Evolutionary conservation across 2,113 vertebrate genomes (phyloP).

Genomic region (Carollia perspicillata): DNA sequence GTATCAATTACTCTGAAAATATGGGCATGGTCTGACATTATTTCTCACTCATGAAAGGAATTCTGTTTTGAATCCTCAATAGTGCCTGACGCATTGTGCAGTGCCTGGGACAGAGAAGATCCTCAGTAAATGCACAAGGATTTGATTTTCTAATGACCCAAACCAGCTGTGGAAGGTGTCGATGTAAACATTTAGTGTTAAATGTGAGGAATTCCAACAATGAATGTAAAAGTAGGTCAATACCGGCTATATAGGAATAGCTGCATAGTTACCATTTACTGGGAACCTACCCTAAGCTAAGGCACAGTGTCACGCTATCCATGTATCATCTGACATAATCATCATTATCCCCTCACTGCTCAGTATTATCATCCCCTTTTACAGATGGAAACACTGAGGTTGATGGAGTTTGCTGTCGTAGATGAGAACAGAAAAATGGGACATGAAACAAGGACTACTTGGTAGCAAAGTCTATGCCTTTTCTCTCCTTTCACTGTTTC

Average conservation of each 20-base stretch:
- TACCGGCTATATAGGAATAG: accelerated
- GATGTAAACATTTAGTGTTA: neutral
- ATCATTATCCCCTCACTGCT: neutral
- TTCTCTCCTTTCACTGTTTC: neutral
- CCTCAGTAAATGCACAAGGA: neutral
- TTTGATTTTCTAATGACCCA: neutral
- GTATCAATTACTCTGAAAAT: neutral
- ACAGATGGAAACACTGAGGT: neutral
- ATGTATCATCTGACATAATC: neutral
- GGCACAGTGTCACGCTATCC: neutral
- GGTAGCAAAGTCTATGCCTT: neutral
- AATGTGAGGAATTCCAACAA: neutral
- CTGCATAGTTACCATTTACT: neutral
- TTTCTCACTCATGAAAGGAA: neutral
- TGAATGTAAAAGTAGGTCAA: neutral
- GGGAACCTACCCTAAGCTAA: too few species aligned
- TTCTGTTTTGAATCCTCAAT: neutral
- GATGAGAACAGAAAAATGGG: neutral
- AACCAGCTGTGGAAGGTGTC: neutral
- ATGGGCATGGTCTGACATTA: neutral
- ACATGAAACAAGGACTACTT: neutral
- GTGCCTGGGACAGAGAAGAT: neutral
- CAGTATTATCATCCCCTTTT: neutral
- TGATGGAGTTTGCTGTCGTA: neutral
- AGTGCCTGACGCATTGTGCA: neutral